A percentile compares a stretch with the other conserved stretches of the same genome.
These are phyloP conservation scores for Elephas maximus DNA, from an alignment of 2,113 vertebrate genomes.

Conservation along the genomic window DNA sequence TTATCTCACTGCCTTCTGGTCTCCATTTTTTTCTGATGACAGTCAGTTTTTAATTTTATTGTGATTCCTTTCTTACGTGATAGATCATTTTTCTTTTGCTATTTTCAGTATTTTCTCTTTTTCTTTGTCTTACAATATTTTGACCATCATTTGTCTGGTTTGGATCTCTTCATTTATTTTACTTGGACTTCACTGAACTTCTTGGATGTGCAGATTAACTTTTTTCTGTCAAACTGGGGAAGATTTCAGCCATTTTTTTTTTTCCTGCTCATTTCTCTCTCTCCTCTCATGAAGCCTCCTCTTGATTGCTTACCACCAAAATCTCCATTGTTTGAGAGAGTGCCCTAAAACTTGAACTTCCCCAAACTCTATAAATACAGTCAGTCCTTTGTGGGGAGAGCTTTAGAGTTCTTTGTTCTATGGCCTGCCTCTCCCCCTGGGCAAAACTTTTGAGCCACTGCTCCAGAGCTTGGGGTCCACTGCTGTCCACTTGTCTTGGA, in stretches of 20 bases:
- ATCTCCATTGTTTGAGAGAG: neutral
- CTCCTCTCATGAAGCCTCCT: neutral
- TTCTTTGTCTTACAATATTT: neutral
- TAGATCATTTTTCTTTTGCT: neutral
- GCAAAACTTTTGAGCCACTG: neutral
- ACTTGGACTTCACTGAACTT: neutral
- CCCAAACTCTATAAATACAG: neutral
- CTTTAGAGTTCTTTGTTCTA: neutral
- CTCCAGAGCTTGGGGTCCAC: neutral
- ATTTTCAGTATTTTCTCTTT: neutral
- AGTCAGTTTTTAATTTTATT: neutral
- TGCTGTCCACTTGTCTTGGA: neutral
- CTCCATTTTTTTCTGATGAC: neutral
- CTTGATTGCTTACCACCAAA: neutral
- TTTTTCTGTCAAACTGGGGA: neutral
- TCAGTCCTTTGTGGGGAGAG: neutral
- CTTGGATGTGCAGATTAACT: neutral
- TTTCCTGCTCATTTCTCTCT: neutral
- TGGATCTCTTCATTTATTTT: neutral
- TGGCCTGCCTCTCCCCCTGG: neutral
- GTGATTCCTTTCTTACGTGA: neutral
- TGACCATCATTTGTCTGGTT: neutral
- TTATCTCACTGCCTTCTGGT: neutral
- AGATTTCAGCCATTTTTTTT: neutral
- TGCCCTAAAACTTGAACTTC: neutral